These are phyloP conservation scores for Brachyopa scutellaris DNA, from an alignment of 2,888 invertebrate species.

Conservation along the genomic window DNA sequence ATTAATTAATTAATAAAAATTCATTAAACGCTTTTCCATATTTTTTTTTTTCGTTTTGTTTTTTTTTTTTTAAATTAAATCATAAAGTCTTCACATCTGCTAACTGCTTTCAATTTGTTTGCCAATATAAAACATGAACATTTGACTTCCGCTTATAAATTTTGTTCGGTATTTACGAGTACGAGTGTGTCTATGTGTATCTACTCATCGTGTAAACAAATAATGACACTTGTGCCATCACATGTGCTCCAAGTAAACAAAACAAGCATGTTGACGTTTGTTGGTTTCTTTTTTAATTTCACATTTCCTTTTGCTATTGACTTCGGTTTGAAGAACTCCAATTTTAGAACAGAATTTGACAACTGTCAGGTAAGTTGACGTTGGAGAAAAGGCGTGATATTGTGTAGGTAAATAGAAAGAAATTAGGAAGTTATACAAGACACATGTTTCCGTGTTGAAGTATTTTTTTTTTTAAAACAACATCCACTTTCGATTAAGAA, in stretches of 20 bases:
- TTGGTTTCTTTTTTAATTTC: not conserved
- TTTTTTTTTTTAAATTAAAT: not conserved
- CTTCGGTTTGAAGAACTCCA: not conserved
- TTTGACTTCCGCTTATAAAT: constrained; percentile 8
- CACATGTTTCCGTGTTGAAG: no score
- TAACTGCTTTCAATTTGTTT: not conserved
- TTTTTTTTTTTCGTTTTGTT: no score
- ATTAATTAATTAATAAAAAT: constrained; percentile 17
- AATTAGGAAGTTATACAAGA: no score
- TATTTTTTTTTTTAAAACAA: no score
- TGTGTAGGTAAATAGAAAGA: no score
- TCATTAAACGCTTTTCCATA: no score
- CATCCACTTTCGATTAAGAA: no score
- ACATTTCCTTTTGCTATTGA: not conserved
- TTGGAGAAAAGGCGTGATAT: not conserved
- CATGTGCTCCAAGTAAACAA: not conserved
- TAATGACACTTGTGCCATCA: not conserved
- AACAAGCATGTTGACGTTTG: not conserved
- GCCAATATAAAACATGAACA: constrained; percentile 1
- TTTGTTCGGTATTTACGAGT: no score
- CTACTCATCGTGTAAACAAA: no score
- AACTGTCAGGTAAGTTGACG: constrained; percentile 10
- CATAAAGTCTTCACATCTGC: no score
- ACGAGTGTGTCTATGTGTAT: no score
- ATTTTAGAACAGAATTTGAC: not conserved